These are phyloP conservation scores for Kryptolebias ocellatus DNA, from an alignment of 2,797 vertebrate genomes.

Conservation along the genomic window DNA sequence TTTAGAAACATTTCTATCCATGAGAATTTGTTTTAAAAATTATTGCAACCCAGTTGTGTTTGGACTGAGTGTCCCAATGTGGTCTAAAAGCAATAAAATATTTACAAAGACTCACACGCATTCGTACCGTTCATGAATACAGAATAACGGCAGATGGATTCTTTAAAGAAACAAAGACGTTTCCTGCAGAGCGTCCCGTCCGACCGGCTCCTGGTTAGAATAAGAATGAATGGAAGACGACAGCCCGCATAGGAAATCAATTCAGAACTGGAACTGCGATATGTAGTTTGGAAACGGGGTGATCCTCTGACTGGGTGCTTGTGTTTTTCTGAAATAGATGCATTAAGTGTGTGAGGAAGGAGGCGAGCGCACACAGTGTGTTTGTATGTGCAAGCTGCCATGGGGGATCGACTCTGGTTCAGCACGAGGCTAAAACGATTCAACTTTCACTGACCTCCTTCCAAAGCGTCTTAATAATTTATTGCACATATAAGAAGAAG, in stretches of 20 bases:
- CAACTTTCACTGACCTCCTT: constrained; percentile 70
- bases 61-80: background rate
- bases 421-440: constrained; percentile 70
- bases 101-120: constrained; percentile 9
- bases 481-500: constrained; percentile 45
- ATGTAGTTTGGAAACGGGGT: constrained; percentile 33
- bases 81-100: too few relatives aligned
- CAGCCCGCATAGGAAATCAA: constrained; percentile 35
- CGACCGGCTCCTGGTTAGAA: constrained; percentile 20
- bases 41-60: background rate
- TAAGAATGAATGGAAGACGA: constrained; percentile 15
- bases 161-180: constrained; percentile 2
- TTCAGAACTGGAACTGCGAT: constrained; percentile 39
- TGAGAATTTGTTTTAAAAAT: background rate
- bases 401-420: constrained; percentile 59
- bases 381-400: constrained; percentile 50
- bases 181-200: constrained; percentile 7
- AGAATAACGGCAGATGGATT: background rate
- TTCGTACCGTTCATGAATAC: background rate
- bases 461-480: constrained; percentile 72
- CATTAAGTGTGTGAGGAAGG: constrained; percentile 13
- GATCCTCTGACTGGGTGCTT: constrained; percentile 28
- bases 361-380: constrained; percentile 15
- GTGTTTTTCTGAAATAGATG: constrained; percentile 16
- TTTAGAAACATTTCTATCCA: too few relatives aligned